Conservation (phyloP, 2,888 invertebrate species). For the Lutraria lutraria region DNA sequence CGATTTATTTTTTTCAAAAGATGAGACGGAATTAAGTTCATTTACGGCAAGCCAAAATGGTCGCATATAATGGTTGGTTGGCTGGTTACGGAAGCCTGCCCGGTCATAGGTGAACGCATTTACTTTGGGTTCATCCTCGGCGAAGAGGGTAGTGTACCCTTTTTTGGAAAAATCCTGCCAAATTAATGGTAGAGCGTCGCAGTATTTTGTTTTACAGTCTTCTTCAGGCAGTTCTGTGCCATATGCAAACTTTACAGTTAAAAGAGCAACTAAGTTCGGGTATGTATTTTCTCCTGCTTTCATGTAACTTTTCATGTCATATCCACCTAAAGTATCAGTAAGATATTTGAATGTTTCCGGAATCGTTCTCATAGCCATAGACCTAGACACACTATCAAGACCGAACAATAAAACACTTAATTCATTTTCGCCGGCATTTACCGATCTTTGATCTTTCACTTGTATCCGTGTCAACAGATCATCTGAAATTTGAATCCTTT, state of each 20-base stretch:
- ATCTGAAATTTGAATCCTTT: no score
- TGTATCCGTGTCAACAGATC: no score
- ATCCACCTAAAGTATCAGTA: no score
- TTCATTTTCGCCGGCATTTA: conserved; percentile 14
- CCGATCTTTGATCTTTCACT: no score
- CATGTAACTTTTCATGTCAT: no score
- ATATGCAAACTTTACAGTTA: background rate
- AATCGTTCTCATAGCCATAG: background rate
- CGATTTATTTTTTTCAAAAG: no score
- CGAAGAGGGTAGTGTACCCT: background rate
- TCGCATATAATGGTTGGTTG: no score
- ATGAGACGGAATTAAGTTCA: no score
- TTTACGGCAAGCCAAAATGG: no score
- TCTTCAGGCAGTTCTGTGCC: background rate
- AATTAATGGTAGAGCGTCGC: no score
- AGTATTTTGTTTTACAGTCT: background rate
- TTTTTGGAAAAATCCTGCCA: background rate
- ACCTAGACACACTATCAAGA: background rate
- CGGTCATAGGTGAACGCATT: background rate
- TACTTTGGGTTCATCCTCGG: background rate
- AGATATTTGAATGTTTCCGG: no score
- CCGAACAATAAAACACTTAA: background rate
- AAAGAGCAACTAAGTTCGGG: background rate
- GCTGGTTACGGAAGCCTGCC: background rate
- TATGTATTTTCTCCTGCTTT: no score